Evolutionary conservation across 2,888 invertebrate genomes (phyloP), one percentile per base, ranked within the genome.

Genomic region (Drepana falcataria): DNA sequence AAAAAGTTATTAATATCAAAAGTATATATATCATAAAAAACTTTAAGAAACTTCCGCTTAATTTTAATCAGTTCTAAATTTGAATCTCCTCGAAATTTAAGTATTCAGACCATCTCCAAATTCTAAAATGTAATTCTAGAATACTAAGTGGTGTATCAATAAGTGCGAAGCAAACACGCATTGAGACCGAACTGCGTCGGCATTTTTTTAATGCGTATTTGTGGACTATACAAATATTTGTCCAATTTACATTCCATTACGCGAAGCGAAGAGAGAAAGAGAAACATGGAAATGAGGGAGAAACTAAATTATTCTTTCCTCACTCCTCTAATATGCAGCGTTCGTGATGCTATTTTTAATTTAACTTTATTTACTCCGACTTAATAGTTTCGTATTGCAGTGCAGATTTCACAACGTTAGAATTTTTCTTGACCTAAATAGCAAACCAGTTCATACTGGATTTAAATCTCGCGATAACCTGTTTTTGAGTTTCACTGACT

Each of bases 181-280:
- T 37, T 3, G 37, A 37, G 37, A 37, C 37, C 37, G 34, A 33
- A 35, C 40, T 49, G 48, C 47, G 54, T 52, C 47, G 54, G 52
- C 57, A 55, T 48, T 60, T 62, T 60, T 58, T 58, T 58, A 61
- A 64, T 63, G 61, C 56, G 61, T 63, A 57, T 59, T 56, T 53
- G 53, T 54, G 49, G 35, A 55, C 49, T 51, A 55, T 1, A 53
- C 63, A 66, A 68, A 68, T 66, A 64, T 68, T 68, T 68, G 59
- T 55, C 57, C 64, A 68, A 68, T 68, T 66, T 66, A 64, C 68
- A 63, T 68, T 61, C 68, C 63, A 68, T 65, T 66, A 62, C 56
- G 53, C 47, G 49, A 47, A 59, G 48, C 34, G 21, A 6, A 47
- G 48, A 55, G 52, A 37, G 37, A 37, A 5, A 4, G 37, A 37